Evolutionary conservation across 2,113 vertebrate species (phyloP), one percentile per base, ranked within the genome.

Genomic region (Theropithecus gelada): DNA sequence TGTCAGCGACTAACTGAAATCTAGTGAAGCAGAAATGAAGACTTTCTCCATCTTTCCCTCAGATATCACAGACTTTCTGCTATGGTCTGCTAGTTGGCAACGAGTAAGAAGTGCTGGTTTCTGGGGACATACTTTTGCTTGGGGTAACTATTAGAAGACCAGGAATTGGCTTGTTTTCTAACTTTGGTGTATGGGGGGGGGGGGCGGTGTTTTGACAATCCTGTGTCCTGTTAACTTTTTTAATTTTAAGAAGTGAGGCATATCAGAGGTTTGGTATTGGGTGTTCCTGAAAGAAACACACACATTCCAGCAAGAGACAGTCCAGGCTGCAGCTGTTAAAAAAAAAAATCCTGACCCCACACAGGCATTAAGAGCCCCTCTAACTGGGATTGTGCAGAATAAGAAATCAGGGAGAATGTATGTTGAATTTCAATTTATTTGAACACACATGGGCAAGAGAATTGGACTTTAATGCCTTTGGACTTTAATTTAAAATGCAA

Each of bases 401-500:
- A 17, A 40, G 38, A 50, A 90, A 43, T 1, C 0, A 1, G 14
- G 25, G 2, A 73, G 52, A 45, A 16, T 2, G n/a, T 13, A 72
- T 22, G 30, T 1, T 43, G 48, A 76, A 48, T n/a, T 52, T 82
- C 13, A 25, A 17, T 38, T 38, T 86, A 84, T 94, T 68, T 92
- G 89, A 40, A 93, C 57, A 94, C 52, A 88, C 8, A 59, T 0
- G 8, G 30, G 68, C 59, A 66, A 79, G 64, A 79, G 50, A 75
- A 85, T 66, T 43, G 66, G 70, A 79, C 57, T 95, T 90, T 18
- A 92, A 78, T 59, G 40, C 50, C 89, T 90, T 68, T 52, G 64
- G 85, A 90, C 70, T 96, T 91, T 59, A 88, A 96, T 96, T 97
- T 96, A 92, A 96, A 96, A 93, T 57, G 75, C 89, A 98, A 96